Conservation (phyloP, 2,113 vertebrate genomes). For the Brienomyrus brachyistius region DNA sequence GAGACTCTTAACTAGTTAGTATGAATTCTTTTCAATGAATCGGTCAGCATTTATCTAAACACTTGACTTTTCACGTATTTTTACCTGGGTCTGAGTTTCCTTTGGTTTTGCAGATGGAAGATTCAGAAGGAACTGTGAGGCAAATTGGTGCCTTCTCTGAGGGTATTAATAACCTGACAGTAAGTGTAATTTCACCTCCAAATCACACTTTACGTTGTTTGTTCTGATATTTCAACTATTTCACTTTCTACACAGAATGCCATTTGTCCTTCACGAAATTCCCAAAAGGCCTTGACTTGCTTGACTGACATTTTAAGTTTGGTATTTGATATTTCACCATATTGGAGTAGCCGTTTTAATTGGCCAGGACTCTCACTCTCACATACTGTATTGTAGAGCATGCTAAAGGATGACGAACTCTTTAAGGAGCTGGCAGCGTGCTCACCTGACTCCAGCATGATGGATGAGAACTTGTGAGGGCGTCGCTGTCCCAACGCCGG, state of each 20-base stretch:
- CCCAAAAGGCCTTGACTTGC: not conserved
- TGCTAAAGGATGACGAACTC: slow-evolving; percentile 94
- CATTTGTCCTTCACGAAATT: not conserved
- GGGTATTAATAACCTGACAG: slow-evolving; percentile 96
- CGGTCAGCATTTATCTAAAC: not conserved
- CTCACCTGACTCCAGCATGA: slow-evolving; percentile 80
- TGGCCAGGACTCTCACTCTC: not conserved
- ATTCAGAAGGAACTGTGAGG: slow-evolving; percentile 94
- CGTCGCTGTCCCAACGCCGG: not conserved
- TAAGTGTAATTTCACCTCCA: slow-evolving; percentile 47
- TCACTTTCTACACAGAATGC: not conserved
- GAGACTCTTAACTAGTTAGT: not conserved
- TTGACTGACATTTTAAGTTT: not conserved
- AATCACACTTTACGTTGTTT: not conserved
- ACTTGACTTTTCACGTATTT: not conserved
- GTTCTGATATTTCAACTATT: not conserved
- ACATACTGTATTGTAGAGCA: slow-evolving; percentile 66
- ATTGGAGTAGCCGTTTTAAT: not conserved
- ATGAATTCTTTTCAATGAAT: not conserved
- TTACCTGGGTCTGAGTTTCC: not conserved
- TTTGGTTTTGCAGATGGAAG: slow-evolving; percentile 79
- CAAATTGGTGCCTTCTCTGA: slow-evolving; percentile 96
- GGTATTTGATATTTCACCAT: not conserved
- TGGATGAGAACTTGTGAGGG: slow-evolving; percentile 85
- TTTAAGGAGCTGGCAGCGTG: slow-evolving; percentile 76